A percentile compares a stretch with the other conserved stretches of the same genome.
phyloP scores from a whole-genome alignment of 2,888 invertebrate genomes.

The Caenorhabditis becei region DNA sequence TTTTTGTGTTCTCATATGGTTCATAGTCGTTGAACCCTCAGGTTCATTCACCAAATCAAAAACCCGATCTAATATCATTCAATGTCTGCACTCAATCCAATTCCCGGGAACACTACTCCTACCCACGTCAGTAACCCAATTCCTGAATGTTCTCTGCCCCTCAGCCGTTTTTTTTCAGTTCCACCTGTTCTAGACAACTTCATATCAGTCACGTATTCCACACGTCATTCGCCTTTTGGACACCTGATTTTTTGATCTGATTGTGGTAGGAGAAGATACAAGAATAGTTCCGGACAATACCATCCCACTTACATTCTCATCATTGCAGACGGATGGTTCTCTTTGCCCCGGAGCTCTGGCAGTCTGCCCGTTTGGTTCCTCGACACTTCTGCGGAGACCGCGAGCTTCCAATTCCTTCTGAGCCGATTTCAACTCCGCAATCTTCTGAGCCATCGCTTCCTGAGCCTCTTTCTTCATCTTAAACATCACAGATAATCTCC shows the following conservation, averaged over 20 bases:
- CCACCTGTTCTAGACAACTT: not conserved
- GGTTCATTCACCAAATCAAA: too few relatives aligned
- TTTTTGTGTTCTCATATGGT: too few relatives aligned
- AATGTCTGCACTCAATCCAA: not conserved
- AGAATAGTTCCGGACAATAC: too few relatives aligned
- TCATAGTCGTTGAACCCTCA: too few relatives aligned
- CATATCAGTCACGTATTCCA: not conserved
- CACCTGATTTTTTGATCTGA: not conserved
- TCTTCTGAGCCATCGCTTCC: constrained; percentile 8
- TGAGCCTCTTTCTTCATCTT: constrained; percentile 42
- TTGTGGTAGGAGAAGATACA: too few relatives aligned
- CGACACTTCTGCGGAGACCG: not conserved
- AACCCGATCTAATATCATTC: too few relatives aligned
- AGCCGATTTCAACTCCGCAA: constrained; percentile 21
- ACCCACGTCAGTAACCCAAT: not conserved
- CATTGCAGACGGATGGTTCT: not conserved
- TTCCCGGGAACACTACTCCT: not conserved
- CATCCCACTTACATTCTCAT: constrained; percentile 9
- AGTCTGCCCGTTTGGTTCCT: not conserved
- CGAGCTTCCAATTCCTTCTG: constrained; percentile 8
- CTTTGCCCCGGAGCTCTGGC: not conserved
- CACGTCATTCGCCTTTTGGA: not conserved
- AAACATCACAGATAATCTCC: not conserved
- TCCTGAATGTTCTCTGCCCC: not conserved
- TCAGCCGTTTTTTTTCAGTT: not conserved